Base-by-base conservation (phyloP, 2,113 vertebrate species). In the Enhydra lutris region DNA sequence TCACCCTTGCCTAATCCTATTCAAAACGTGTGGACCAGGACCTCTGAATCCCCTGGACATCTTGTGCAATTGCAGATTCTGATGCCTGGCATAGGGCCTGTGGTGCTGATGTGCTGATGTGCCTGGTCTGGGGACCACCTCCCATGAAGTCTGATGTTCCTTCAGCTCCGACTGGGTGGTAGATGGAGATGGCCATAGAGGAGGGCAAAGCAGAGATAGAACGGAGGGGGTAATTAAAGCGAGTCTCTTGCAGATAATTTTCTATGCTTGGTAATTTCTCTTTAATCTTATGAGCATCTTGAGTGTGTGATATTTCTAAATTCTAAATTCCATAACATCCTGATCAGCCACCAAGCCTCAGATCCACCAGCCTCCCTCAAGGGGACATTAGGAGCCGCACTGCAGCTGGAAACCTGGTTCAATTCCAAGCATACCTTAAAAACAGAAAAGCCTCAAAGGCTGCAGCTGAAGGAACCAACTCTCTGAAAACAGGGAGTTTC, bases 361-460 rank as follows among this genome's bases (percentile, higher is more conserved):
- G 50, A 52, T 6, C 20, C 47, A 20, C 12, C 15, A 6, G 34
- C 47, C 47, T 24, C 52, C 61, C 57, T 47, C 52, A n/a, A 1
- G 14, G 67, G 61, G 61, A 71, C 21, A 3, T 50, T 21, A 23
- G 61, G 24, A 95, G 36, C 45, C 65, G 29, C 11, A 21, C 6
- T 82, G 87, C 80, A 50, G 13, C 11, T 47, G 83, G 81, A 96
- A 94, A 90, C 39, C 55, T 85, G 42, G 87, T 78, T 95, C 80
- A 61, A 50, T 79, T 81, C 63, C 34, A 89, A 76, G 52, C 52
- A 91, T 57, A 63, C 78, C 94, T 97, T 88, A 29, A 92, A 96
- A 95, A 96, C 31, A 97, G 69, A 93, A 96, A 93, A 63, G 52
- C 74, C 67, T 89, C 94, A 86, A 21, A 96, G 94, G 61, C 88